A percentile compares a stretch with the other conserved stretches of the same genome.
These are phyloP conservation scores for Pempheris klunzingeri DNA, from an alignment of 2,797 vertebrate species.

Conservation along the genomic window DNA sequence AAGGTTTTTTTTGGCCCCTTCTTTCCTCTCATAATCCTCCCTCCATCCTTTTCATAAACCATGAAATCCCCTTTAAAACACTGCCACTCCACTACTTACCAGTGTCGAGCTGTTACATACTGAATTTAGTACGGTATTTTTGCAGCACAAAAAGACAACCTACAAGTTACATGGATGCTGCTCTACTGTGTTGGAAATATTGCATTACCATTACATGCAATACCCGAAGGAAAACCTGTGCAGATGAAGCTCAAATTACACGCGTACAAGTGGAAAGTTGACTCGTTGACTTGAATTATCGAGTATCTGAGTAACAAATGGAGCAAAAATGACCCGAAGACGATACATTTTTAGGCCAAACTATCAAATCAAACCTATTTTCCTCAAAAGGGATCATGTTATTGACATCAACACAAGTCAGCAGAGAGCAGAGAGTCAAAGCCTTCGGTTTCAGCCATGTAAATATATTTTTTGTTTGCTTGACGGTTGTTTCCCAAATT, in stretches of 20 bases:
- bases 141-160: neutral
- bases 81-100: too few species aligned
- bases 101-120: neutral
- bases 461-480: too few species aligned
- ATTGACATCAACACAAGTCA: neutral
- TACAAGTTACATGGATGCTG: neutral
- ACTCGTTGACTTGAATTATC: neutral
- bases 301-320: neutral
- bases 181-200: neutral
- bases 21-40: neutral
- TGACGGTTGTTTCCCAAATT: conserved; percentile 1
- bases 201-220: neutral
- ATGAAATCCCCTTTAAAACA: neutral
- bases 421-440: neutral
- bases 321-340: too few species aligned
- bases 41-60: neutral
- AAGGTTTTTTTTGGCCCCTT: too few species aligned
- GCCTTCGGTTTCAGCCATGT: neutral
- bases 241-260: neutral
- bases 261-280: neutral
- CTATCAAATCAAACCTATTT: neutral
- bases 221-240: neutral
- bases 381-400: neutral
- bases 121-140: neutral
- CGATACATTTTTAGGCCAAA: neutral